These are phyloP conservation scores for Hippasteria phrygiana DNA, from an alignment of 53 echinoderm and acorn worm species.

Conservation along the genomic window DNA sequence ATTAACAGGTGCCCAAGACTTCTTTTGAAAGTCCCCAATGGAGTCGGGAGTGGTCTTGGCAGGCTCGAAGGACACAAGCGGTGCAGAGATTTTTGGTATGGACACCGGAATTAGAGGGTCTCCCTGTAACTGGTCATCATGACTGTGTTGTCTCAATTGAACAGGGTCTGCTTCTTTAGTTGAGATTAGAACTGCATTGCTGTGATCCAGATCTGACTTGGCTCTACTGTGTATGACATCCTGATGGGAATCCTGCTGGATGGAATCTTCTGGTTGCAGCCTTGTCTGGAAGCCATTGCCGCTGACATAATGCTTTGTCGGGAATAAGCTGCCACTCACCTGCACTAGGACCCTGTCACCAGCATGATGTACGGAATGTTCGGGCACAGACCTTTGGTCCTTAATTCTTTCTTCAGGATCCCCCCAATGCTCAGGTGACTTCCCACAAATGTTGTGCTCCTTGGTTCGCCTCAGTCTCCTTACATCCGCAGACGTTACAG, in stretches of 20 bases:
- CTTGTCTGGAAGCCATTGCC: not conserved
- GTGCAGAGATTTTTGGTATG: not conserved
- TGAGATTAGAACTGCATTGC: not conserved
- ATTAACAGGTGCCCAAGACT: slow-evolving; percentile 41
- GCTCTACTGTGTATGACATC: slow-evolving; percentile 47
- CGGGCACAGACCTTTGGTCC: not conserved
- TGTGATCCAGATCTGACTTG: slow-evolving; percentile 34
- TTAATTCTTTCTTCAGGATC: slow-evolving; percentile 3
- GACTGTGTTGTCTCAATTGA: slow-evolving; percentile 17
- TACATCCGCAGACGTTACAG: slow-evolving; percentile 28
- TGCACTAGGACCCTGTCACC: slow-evolving; percentile 22
- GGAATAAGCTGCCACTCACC: slow-evolving; percentile 12
- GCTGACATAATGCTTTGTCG: slow-evolving; percentile 27
- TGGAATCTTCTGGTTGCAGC: not conserved
- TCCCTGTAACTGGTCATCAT: not conserved
- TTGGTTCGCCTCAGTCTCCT: slow-evolving; percentile 27
- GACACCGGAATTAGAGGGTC: slow-evolving; percentile 1
- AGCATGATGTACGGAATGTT: slow-evolving; percentile 14
- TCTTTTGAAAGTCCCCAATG: slow-evolving; percentile 25
- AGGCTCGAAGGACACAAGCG: not conserved
- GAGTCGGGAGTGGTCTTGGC: slow-evolving; percentile 13
- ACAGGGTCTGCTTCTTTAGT: not conserved
- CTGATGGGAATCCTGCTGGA: not conserved
- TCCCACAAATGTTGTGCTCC: slow-evolving; percentile 31
- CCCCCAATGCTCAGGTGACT: slow-evolving; percentile 34